Conservation (phyloP, 2,113 vertebrate species). For the Onychostruthus taczanowskii region DNA sequence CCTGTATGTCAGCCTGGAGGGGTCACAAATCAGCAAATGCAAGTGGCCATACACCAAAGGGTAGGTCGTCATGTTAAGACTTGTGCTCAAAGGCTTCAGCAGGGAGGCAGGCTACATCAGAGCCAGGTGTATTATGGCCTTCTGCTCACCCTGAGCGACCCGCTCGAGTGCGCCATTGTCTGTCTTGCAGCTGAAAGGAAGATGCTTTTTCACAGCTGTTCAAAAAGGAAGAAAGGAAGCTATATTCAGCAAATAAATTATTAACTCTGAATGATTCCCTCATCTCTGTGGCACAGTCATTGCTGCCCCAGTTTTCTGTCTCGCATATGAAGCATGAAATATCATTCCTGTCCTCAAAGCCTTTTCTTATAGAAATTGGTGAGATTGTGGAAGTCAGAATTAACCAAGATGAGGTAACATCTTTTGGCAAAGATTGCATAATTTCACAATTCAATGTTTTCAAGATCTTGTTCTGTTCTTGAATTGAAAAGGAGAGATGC, state of each 20-base stretch:
- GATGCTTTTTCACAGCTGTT: slow-evolving; percentile 17
- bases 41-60: not conserved
- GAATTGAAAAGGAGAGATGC: not conserved
- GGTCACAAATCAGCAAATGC: not conserved
- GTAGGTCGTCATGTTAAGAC: not conserved
- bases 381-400: not conserved
- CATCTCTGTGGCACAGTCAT: slow-evolving; percentile 2
- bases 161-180: not conserved
- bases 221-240: slow-evolving; percentile 14
- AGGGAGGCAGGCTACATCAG: not conserved
- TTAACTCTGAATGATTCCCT: slow-evolving; percentile 59
- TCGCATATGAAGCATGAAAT: slow-evolving; percentile 18
- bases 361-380: not conserved
- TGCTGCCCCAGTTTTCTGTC: slow-evolving; percentile 53
- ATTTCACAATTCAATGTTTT: not conserved
- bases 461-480: not conserved
- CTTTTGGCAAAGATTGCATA: not conserved
- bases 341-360: not conserved
- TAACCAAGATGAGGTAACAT: not conserved
- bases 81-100: not conserved
- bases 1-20: fast-evolving
- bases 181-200: not conserved
- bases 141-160: not conserved
- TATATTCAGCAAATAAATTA: slow-evolving; percentile 58
- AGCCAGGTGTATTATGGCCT: not conserved